Evolutionary conservation across 2,113 vertebrate species (phyloP).

Genomic region (Eulemur macaco): DNA sequence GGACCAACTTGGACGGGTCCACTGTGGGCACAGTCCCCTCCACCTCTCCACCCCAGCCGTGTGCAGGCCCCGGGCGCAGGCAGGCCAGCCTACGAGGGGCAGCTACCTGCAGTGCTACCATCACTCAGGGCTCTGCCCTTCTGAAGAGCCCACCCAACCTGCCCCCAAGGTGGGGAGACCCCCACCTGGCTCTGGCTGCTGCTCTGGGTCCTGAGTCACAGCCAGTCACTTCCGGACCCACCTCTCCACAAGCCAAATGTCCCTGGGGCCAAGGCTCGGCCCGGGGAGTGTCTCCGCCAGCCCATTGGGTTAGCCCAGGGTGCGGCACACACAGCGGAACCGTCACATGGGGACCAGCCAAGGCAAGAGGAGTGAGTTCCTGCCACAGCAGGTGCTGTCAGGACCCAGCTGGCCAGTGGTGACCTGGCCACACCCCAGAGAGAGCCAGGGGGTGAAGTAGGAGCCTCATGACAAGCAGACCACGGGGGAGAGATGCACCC

Average conservation of each 20-base stretch:
- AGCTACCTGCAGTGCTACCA: background rate
- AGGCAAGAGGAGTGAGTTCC: background rate
- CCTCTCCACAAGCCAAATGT: background rate
- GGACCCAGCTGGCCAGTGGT: background rate
- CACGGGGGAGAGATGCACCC: background rate
- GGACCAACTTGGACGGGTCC: rapidly evolving
- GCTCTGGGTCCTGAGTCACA: background rate
- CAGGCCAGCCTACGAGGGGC: too few species aligned
- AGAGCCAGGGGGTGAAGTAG: background rate
- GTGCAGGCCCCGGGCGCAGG: background rate
- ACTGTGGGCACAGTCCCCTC: background rate
- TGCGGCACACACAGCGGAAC: background rate
- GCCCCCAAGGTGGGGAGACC: background rate
- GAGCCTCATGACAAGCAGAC: background rate
- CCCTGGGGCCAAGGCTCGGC: background rate
- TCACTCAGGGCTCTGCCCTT: background rate
- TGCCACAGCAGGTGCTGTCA: background rate
- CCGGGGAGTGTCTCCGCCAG: background rate
- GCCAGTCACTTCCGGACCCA: background rate
- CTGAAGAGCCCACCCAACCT: background rate
- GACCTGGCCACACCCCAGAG: background rate
- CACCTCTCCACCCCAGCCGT: background rate
- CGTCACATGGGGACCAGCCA: background rate
- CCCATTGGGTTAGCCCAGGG: background rate
- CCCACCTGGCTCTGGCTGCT: background rate